Evolutionary conservation across 2,797 vertebrate species (phyloP), one percentile per base, ranked within the genome.

Genomic region (Tamandua tetradactyla): DNA sequence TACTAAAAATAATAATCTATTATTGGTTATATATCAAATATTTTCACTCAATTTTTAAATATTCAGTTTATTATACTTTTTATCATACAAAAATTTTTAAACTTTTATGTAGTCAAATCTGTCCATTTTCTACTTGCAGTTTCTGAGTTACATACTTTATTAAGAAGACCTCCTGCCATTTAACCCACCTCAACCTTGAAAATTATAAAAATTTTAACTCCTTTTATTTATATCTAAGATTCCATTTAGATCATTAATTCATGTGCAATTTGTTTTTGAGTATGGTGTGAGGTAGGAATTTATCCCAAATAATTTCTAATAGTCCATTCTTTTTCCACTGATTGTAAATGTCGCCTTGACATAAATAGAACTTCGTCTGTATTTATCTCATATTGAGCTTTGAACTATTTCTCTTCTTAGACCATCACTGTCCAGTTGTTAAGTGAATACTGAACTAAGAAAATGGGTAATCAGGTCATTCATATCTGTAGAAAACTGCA

Each of bases 1-100:
- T 88, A 79, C 81, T 57, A 90, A 37, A 88, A 94, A 90, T 68
- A 91, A 68, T 61, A 94, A 85, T 47, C 52, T 89, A 68, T 52
- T 47, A 81, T 57, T 75, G 32, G 68, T 64, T 7, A 79, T 71
- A 80, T 44, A 92, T 22, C 17, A 55, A 84, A 87, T 7, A 22
- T 55, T 84, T 91, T 90, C 40, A 68, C 25, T 89, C 40, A 61
- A 20, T 76, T 90, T 84, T 95, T 92, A 90, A 52, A 44, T 72
- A 61, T 9, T 88, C 17, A 59, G 15, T 71, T 90, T 78, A 82
- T 49, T 23, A 49, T 49, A n/a, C 17, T 64, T 12, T 71, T 90
- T 78, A 82, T 55, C 30, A 49, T 59, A n/a, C 62, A 64, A 11
- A 23, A 25, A 40, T 74, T 55, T 49, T 55, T 76, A 35, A 3